Evolutionary conservation across 92 coral and sea anemone species (phyloP), one percentile per base, ranked within the genome.

Genomic region (Epizoanthus ramosus): DNA sequence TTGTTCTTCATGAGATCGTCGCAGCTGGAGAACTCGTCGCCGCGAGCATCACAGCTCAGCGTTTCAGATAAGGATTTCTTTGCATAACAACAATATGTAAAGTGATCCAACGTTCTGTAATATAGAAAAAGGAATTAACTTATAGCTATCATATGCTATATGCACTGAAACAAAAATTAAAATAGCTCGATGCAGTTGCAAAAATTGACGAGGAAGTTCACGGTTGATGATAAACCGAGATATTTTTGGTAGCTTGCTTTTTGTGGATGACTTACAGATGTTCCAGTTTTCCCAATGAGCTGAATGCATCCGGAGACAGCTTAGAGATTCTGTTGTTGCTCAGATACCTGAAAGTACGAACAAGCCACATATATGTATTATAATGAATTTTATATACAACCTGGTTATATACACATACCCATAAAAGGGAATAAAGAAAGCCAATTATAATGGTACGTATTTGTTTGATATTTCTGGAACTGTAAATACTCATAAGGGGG

Each of bases 71-170:
- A 58, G 33, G 79, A 52, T 24, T 71, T 73, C 28, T 83, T 60
- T 14, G 92, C 94, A 69, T 89, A 89, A 58, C 94, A 91, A 69
- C 94, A 91, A 79, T 81, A 64, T n/a, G 87, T 85, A 53, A 88
- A 91, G 72, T 83, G 83, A 86, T 88, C 94, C 63, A 37, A 37
- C 5, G 43, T 37, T 37, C 43, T 37, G 43, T 3, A 37, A 37
- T 37, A 37, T 37, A 6, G 43, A 37, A 37, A 6, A 6, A 3
- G 43, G 43, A 37, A 37, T 3, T 37, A 37, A 28, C 31, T 1
- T 3, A 37, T 37, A 37, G 0, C 6, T 37, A 37, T 37, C 6
- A 37, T 37, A 6, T 37, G 43, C 43, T 1, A 37, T 3, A 37
- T 37, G 5, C 43, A 37, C 6, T 37, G 43, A 37, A 37, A 37